Base-by-base conservation (phyloP, 2,888 invertebrate genomes). In the Eristalis arbustorum region DNA sequence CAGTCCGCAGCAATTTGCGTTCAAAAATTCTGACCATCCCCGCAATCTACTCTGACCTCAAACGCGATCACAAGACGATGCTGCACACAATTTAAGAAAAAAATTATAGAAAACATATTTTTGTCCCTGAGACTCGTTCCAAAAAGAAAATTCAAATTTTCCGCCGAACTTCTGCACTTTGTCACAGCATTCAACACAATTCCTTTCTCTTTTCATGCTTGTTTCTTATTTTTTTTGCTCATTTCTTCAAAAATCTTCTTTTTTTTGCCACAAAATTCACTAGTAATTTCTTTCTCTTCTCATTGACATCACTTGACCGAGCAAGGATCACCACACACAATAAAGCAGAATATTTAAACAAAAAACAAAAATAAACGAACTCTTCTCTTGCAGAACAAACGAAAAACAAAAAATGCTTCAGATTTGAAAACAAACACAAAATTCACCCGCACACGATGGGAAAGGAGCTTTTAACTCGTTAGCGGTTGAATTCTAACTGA, bases 401-500 rank as follows among this genome's bases (percentile, higher is more conserved):
- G 34, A 77, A 62, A 40, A 56, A 49, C 31, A 74, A 63, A 37
- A 25, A 25, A 25, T 25, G 25, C 1, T 25, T 25, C n/a, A n/a
- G 14, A 23, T 49, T 23, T 59, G 23, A 23, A 59, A 71, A 78
- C 8, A 31, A 31, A 31, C 4, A 31, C 31, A 31, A 18, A 72
- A 84, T 89, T 89, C 89, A 89, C 88, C 88, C 89, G 89, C 89
- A 88, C 89, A 88, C 84, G 79, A 81, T 87, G 66, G 76, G 77
- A 84, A 72, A 78, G 88, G 88, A 91, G 89, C 90, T 89, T 90
- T 91, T 91, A 91, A 91, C 91, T 91, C 91, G 91, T 91, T 91
- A 91, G 91, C 92, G 92, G 90, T 91, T 91, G 91, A 91, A 91
- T 90, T 91, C 90, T 90, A 91, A 92, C 92, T 92, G 91, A 92